Evolutionary conservation across 2,888 invertebrate genomes (phyloP), one percentile per base, ranked within the genome.

Genomic region (Scaptomyza tumidula): DNA sequence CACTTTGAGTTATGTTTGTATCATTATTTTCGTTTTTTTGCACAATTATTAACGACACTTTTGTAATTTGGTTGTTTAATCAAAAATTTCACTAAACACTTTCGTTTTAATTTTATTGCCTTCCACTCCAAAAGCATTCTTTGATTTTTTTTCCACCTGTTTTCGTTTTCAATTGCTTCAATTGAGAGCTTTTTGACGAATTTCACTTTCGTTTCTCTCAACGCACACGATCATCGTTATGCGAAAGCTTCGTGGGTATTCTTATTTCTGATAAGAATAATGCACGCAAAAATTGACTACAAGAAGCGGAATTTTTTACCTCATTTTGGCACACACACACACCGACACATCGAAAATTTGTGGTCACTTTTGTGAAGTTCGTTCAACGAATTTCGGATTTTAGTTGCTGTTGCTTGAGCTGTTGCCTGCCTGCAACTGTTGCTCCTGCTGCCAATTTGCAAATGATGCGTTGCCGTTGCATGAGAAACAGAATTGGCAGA

Each of bases 371-470:
- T 48, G 46, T 37, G 16, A 16, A 33, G 13, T 80, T 82, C 65
- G 80, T 57, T 78, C 76, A 74, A 76, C 74, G 69, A 80, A 75
- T 59, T 63, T 52, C 37, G 31, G 48, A 1, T n/a, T 50, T 56
- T 48, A 56, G 53, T 45, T 58, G 63, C 52, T 52, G 65, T 66
- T 59, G 58, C 64, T 62, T 19, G 53, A 46, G 57, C 58, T 74
- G 48, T 37, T 48, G 45, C 61, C 46, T 54, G 70, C 53, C 49
- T 66, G 72, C 72, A 62, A 55, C 59, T 75, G 66, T 75, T 66
- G 71, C 54, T 70, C 58, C 60, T 72, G 71, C 66, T 72, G 78
- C 71, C 80, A 78, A 75, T 78, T 84, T 78, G 77, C 73, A 66
- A 78, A 77, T 78, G 73, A 60, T 67, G 78, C 75, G 65, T 45